Percentiles rank a stretch among this genome's conserved stretches.
Conservation (phyloP, 2,797 vertebrate genomes). For the Artibeus lituratus region DNA sequence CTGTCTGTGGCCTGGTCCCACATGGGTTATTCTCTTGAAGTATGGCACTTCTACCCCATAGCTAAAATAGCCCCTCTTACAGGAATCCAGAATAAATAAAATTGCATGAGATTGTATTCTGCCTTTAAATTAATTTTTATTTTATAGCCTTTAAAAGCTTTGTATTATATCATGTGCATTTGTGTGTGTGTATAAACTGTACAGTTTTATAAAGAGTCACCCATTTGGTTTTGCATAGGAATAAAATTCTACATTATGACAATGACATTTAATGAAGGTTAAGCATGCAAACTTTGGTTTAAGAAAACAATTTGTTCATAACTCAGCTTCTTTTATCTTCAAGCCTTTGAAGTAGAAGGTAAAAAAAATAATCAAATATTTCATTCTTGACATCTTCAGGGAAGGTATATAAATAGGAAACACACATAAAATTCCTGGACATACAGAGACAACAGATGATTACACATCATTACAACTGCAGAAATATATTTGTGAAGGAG, state of each 20-base stretch:
- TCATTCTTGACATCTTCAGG: slow-evolving; percentile 66
- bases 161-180: background rate
- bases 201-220: slow-evolving; percentile 35
- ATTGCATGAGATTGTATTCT: background rate
- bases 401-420: slow-evolving; percentile 73
- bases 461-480: slow-evolving; percentile 30
- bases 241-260: slow-evolving; percentile 44
- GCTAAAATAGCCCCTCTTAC: background rate
- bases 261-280: slow-evolving; percentile 54
- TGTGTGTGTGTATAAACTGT: background rate
- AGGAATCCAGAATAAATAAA: slow-evolving; percentile 17
- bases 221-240: slow-evolving; percentile 25
- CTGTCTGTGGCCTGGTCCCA: background rate
- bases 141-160: slow-evolving; percentile 37
- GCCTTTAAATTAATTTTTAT: slow-evolving; percentile 17
- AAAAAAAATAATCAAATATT: slow-evolving; percentile 48
- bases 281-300: slow-evolving; percentile 46
- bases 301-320: slow-evolving; percentile 49
- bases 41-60: background rate
- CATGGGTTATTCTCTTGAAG: background rate
- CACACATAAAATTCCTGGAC: slow-evolving; percentile 48
- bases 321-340: slow-evolving; percentile 67
- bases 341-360: slow-evolving; percentile 59
- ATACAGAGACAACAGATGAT: slow-evolving; percentile 42
- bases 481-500: background rate